Base-by-base conservation (phyloP, 1,140 invertebrate genomes). In the Nymphalis io region DNA sequence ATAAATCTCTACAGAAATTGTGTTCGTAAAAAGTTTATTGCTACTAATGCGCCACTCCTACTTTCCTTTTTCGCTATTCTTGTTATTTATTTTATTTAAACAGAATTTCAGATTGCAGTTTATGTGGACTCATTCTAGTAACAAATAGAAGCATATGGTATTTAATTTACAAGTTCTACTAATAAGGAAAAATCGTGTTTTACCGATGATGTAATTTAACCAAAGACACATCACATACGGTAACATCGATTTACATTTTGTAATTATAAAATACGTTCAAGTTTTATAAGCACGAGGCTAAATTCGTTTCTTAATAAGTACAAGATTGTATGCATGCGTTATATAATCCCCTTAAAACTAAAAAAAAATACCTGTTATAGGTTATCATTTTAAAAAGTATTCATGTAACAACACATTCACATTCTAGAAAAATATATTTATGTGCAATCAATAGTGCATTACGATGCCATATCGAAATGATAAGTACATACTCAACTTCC, bases 401-500 rank as follows among this genome's bases (percentile, higher is more conserved):
- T 64, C 59, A 67, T 51, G 44, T 44, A 46, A 70, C 39, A 20
- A 55, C 33, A 18, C 20, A 68, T 33, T 21, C 20, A 55, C 11
- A 21, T 46, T 13, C 58, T 20, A 33, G 38, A 55, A 55, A 71
- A 33, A 39, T 42, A 23, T 33, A 27, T 46, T 61, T 61, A 48
- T 61, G 15, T 20, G 42, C 8, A 61, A 27, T 61, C 23, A 48
- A 48, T 61, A 12, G 4, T 33, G 55, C 61, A 70, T 73, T 65
- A 73, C 27, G 64, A 55, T 44, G 16, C 65, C 44, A 68, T 60
- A 76, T 48, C 75, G 39, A 69, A 76, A 60, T 58, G 60, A 48
- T 73, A 76, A 76, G 70, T 73, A 63, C 20, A 59, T 39, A 57
- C 42, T 20, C 64, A 20, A 27, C 18, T 20, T 16, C 5, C 27